Evolutionary conservation across 2,888 invertebrate species (phyloP), one percentile per base, ranked within the genome.

Genomic region (Matsumyia berberina): DNA sequence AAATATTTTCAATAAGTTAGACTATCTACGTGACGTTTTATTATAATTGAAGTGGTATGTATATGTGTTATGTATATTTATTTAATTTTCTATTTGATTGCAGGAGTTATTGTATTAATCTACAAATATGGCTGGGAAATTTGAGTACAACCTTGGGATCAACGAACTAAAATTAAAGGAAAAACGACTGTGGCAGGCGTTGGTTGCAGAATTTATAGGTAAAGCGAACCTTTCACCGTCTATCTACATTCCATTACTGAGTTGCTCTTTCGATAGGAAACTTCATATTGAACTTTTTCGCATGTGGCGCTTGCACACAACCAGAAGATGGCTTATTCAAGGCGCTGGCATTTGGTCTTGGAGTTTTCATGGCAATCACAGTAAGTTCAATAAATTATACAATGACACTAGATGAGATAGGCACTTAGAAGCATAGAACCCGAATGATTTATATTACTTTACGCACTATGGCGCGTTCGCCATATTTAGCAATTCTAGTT

Each of bases 161-260:
- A 94, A 94, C 87, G 96, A 96, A 91, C 91, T 96, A 78, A 94
- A 94, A 73, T 94, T 94, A 66, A 94, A 94, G 87, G 94, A 94
- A 17, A 87, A 88, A 77, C 93, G 93, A 17, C 93, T 98, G 77
- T 96, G 96, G 94, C 95, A 95, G 88, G 96, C 97, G 0, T 92
- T 98, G 19, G 91, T 97, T 7, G 98, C 97, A 0, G 98, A 98
- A 91, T 96, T 97, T 88, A 90, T 98, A 8, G 98, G 94, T 93
- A 90, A 91, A 67, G 33, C 1, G 2, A 0, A 6, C 12, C 5
- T 46, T 1, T 8, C 24, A 2, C n/a, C n/a, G 1, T 11, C 9
- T 49, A 9, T 0, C 5, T 11, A 24, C 42, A 51, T 37, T 49
- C 9, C 9, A 6, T 6, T 29, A 24, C 4, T 24, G 4, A 24